These are phyloP conservation scores for Rhorus exstirpatorius DNA, from an alignment of 2,888 invertebrate species.

Conservation along the genomic window DNA sequence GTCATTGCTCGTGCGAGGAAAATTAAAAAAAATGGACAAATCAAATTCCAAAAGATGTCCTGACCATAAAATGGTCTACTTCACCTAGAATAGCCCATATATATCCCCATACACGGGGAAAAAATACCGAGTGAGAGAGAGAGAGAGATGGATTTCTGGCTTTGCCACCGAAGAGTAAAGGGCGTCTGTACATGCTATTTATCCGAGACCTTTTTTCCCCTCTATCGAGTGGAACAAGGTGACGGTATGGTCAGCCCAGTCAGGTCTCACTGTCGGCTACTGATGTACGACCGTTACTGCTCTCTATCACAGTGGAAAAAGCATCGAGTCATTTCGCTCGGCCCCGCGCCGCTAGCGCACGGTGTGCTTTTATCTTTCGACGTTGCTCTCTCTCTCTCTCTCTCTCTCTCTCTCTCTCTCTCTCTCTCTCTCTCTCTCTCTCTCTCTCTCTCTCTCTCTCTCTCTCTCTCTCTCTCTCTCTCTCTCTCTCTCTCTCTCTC, in stretches of 20 bases:
- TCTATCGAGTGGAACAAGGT: conserved; percentile 46
- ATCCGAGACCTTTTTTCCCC: conserved; percentile 38
- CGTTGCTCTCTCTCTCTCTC: conserved; percentile 29
- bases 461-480: no score
- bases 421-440: no score
- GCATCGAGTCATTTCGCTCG: conserved; percentile 31
- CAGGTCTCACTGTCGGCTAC: conserved; percentile 9
- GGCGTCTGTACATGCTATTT: conserved; percentile 22
- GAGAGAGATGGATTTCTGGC: conserved; percentile 15
- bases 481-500: no score
- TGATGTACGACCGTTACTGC: conserved; percentile 28
- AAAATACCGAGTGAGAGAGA: not conserved
- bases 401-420: conserved; percentile 17
- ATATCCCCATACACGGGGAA: not conserved
- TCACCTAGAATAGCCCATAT: not conserved
- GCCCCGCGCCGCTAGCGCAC: not conserved
- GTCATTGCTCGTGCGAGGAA: no score
- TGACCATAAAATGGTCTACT: no score
- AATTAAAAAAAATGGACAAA: no score
- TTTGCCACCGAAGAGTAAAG: not conserved
- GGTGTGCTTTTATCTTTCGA: not conserved
- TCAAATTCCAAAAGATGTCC: no score
- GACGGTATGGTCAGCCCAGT: conserved; percentile 48
- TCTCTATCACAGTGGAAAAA: conserved; percentile 45
- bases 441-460: no score